Percentiles rank a stretch among this genome's conserved stretches.
Evolutionary conservation across 2,888 invertebrate genomes (phyloP).

Genomic region (Trachelus iudaicus): DNA sequence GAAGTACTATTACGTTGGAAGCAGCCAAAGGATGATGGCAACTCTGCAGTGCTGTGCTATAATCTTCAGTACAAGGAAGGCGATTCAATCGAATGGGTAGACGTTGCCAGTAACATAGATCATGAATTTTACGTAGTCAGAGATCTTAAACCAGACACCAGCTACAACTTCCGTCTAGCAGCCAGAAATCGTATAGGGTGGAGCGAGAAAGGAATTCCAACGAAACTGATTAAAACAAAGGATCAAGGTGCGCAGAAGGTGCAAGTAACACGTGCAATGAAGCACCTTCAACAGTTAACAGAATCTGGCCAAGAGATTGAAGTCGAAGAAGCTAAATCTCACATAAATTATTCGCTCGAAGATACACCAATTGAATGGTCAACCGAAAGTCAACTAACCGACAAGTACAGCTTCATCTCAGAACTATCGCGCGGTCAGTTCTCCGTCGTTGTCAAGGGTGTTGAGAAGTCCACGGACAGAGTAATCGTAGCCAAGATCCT

Average conservation of each 20-base stretch:
- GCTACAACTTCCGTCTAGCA: constrained; percentile 90
- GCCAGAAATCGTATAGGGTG: constrained; percentile 93
- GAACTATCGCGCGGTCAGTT: constrained; percentile 89
- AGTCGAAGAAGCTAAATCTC: constrained; percentile 72
- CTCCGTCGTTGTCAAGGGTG: constrained; percentile 84
- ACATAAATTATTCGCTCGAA: constrained; percentile 81
- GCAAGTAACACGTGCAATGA: constrained; percentile 84
- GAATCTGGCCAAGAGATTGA: constrained; percentile 81
- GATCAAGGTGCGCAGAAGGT: constrained; percentile 77
- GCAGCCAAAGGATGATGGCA: constrained; percentile 91
- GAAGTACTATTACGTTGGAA: constrained; percentile 94
- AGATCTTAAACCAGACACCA: constrained; percentile 80
- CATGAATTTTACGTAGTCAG: constrained; percentile 91
- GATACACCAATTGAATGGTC: constrained; percentile 80
- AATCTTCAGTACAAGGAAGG: constrained; percentile 84
- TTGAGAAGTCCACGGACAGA: constrained; percentile 79
- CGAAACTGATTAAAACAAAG: constrained; percentile 79
- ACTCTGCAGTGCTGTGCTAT: constrained; percentile 90
- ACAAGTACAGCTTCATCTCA: constrained; percentile 86
- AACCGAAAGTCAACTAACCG: constrained; percentile 74
- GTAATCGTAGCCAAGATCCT: constrained; percentile 88
- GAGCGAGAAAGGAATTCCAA: constrained; percentile 90
- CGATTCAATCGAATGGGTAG: constrained; percentile 85
- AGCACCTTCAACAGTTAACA: constrained; percentile 85
- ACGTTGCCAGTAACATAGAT: constrained; percentile 88